A percentile compares a stretch with the other conserved stretches of the same genome.
phyloP scores from a whole-genome alignment of 2,113 vertebrate genomes.

The Neogale vison region DNA sequence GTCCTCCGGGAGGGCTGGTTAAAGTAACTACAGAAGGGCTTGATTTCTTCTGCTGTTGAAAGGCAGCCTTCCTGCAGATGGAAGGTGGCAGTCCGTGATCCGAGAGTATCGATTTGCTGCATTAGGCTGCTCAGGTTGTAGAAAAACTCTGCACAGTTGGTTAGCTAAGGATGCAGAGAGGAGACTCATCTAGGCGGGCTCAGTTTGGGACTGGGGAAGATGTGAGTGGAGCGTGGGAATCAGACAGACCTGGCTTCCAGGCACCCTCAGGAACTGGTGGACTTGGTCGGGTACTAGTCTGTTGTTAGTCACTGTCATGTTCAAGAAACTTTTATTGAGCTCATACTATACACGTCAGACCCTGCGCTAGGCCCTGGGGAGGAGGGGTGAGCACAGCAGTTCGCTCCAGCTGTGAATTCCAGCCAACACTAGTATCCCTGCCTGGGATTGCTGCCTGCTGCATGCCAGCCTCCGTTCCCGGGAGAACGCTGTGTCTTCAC shows the following conservation, averaged over 20 bases:
- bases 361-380: not conserved
- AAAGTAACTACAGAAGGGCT: not conserved
- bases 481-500: not conserved
- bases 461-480: not conserved
- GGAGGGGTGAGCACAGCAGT: not conserved
- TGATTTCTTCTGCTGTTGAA: conserved; percentile 58
- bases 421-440: not conserved
- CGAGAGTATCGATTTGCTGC: conserved; percentile 29
- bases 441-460: not conserved
- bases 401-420: not conserved
- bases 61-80: not conserved
- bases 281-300: not conserved
- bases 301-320: not conserved
- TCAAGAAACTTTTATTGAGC: not conserved
- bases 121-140: conserved; percentile 10
- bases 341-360: not conserved
- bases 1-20: not conserved
- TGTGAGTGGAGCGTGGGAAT: not conserved
- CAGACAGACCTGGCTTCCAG: not conserved
- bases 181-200: not conserved
- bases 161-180: not conserved
- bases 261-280: not conserved
- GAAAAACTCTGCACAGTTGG: conserved; percentile 30
- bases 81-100: conserved; percentile 48
- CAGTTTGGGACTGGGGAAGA: not conserved